phyloP scores from a whole-genome alignment of 1,140 invertebrate genomes.

The Danaus plexippus region DNA sequence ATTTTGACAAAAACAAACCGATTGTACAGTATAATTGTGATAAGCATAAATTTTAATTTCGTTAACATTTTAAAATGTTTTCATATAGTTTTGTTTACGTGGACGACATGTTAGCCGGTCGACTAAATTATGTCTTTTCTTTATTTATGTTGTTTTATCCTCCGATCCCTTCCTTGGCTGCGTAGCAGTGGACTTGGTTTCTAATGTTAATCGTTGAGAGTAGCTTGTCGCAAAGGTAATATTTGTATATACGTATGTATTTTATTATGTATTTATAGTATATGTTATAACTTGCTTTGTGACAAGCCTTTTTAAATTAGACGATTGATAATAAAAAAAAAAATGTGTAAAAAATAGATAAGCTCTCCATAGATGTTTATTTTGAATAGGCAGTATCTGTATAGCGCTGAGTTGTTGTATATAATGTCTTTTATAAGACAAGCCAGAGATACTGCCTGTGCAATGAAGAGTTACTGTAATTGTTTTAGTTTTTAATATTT shows the following conservation, averaged over 20 bases:
- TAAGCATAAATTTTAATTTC: too few relatives aligned
- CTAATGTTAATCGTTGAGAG: conserved; percentile 52
- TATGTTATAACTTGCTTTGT: conserved; percentile 44
- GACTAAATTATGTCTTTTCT: background rate
- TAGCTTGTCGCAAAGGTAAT: conserved; percentile 68
- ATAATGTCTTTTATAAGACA: conserved; percentile 13
- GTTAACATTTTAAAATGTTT: too few relatives aligned
- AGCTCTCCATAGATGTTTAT: conserved; percentile 59
- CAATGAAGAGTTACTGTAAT: conserved; percentile 37
- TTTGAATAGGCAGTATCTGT: conserved; percentile 64
- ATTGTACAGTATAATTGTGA: too few relatives aligned
- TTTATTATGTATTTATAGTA: conserved; percentile 39
- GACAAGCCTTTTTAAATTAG: conserved; percentile 48
- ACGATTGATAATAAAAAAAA: conserved; percentile 39
- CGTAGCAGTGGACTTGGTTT: conserved; percentile 70
- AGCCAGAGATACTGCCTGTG: conserved; percentile 60
- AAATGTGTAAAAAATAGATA: conserved; percentile 63
- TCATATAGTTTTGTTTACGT: too few relatives aligned
- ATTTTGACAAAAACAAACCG: too few relatives aligned
- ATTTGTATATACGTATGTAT: conserved; percentile 38
- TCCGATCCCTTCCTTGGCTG: conserved; percentile 38
- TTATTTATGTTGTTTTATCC: conserved; percentile 5
- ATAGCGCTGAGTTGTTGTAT: conserved; percentile 16
- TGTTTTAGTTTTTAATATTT: conserved; percentile 55
- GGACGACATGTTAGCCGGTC: too few relatives aligned